Evolutionary conservation across 2,888 invertebrate genomes (phyloP).

Genomic region (Diadromus collaris): DNA sequence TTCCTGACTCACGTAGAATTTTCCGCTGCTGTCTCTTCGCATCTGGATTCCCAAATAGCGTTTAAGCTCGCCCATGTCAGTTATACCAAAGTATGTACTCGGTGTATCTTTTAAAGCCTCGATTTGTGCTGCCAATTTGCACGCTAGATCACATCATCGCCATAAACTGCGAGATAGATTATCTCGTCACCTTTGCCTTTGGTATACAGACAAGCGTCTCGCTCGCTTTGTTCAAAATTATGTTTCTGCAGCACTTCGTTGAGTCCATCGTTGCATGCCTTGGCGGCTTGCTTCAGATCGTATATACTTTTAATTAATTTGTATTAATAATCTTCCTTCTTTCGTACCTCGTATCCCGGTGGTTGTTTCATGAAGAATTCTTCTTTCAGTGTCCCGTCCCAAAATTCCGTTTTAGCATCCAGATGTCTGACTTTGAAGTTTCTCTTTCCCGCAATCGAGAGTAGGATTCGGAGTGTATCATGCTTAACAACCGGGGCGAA

Average conservation of each 20-base stretch:
- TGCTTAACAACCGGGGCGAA: constrained; percentile 67
- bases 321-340: not conserved
- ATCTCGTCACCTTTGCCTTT: constrained; percentile 9
- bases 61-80: constrained; percentile 53
- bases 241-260: constrained; percentile 51
- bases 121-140: not conserved
- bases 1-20: constrained; percentile 33
- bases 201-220: constrained; percentile 66
- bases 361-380: not conserved
- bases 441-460: not conserved
- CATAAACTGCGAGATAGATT: constrained; percentile 51
- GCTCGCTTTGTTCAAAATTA: constrained; percentile 57
- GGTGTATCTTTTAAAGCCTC: not conserved
- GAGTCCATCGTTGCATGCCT: constrained; percentile 66
- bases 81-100: constrained; percentile 51
- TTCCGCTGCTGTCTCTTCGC: constrained; percentile 23
- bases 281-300: constrained; percentile 69
- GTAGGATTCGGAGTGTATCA: not conserved
- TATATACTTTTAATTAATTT: constrained; percentile 61
- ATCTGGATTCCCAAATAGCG: constrained; percentile 56
- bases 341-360: not conserved
- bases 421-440: not conserved
- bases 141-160: constrained; percentile 57
- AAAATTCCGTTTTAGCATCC: not conserved
- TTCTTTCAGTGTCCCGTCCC: not conserved